Evolutionary conservation across 2,797 vertebrate species (phyloP).

Genomic region (Novumbra hubbsi): DNA sequence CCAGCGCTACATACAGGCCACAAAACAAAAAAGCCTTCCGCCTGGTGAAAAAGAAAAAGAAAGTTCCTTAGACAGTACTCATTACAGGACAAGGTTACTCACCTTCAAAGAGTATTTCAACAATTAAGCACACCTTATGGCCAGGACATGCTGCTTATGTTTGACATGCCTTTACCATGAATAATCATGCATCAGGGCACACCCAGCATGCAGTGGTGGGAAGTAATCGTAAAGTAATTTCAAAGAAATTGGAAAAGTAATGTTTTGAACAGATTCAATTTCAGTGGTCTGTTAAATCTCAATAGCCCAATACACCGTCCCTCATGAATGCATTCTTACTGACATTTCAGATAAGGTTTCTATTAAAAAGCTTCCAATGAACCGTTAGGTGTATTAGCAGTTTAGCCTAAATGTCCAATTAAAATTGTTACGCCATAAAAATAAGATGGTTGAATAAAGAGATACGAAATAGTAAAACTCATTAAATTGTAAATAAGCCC

Average conservation of each 20-base stretch:
- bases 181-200: not conserved
- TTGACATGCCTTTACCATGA: not conserved
- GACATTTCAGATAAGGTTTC: no score
- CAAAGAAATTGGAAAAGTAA: no score
- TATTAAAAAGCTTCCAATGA: no score
- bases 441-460: not conserved
- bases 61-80: not conserved
- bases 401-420: no score
- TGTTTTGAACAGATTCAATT: no score
- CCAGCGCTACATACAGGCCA: conserved; percentile 59
- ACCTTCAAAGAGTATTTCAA: not conserved
- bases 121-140: not conserved
- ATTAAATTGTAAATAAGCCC: not conserved
- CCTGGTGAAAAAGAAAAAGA: conserved; percentile 51
- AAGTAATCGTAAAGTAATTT: not conserved
- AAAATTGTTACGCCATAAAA: no score
- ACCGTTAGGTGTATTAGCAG: no score
- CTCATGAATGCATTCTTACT: no score
- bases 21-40: conserved; percentile 60
- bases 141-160: not conserved
- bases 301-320: no score
- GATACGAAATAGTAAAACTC: not conserved
- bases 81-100: not conserved
- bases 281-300: no score
- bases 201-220: not conserved